Percentiles rank a stretch among this genome's conserved stretches.
These are phyloP conservation scores for Drepana falcataria DNA, from an alignment of 2,888 invertebrate genomes.

Conservation along the genomic window DNA sequence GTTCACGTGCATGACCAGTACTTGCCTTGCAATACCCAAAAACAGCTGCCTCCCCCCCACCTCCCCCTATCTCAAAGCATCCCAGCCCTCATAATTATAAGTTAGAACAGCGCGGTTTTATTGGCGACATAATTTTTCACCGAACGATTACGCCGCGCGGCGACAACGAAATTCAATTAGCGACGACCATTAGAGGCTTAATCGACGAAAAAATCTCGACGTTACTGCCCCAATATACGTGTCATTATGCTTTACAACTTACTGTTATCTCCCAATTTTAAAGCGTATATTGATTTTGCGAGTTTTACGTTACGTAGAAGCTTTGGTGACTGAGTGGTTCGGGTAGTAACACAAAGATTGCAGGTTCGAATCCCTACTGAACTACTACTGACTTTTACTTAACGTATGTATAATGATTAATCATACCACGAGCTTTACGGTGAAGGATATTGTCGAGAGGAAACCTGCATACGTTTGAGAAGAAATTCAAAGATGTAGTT, in stretches of 20 bases:
- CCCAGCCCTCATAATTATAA: not conserved
- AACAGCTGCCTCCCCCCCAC: not conserved
- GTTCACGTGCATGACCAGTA: too few relatives aligned
- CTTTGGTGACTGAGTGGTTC: too few relatives aligned
- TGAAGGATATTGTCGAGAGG: too few relatives aligned
- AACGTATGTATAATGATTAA: too few relatives aligned
- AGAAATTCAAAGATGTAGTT: too few relatives aligned
- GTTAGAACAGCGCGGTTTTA: constrained; percentile 1
- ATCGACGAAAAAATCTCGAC: constrained; percentile 7
- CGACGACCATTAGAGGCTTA: constrained; percentile 4
- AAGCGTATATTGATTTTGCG: not conserved
- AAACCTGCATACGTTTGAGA: too few relatives aligned
- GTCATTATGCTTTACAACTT: not conserved
- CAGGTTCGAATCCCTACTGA: too few relatives aligned
- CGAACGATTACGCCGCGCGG: constrained; percentile 7
- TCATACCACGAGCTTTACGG: too few relatives aligned
- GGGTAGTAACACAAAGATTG: too few relatives aligned
- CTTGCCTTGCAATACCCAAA: not conserved
- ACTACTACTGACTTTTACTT: too few relatives aligned
- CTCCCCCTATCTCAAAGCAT: not conserved
- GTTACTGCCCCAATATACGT: not conserved
- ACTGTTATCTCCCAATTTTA: not conserved
- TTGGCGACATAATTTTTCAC: constrained; percentile 11
- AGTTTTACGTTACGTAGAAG: not conserved
- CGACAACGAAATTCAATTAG: constrained; percentile 24